These are phyloP conservation scores for Patiria pectinifera DNA, from an alignment of 53 echinoderm and acorn worm genomes.

Conservation along the genomic window DNA sequence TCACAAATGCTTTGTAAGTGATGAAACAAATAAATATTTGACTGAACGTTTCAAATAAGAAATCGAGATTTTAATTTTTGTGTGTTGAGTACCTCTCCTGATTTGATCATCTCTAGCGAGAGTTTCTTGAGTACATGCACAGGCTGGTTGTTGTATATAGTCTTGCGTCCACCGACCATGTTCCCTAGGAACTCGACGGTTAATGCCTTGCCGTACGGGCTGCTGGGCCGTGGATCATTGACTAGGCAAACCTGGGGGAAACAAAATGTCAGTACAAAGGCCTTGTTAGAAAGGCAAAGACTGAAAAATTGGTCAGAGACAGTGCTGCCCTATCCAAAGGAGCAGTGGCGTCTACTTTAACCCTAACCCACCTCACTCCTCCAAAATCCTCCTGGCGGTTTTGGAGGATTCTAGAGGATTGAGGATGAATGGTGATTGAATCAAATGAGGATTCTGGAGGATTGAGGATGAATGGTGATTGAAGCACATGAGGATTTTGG, in stretches of 20 bases:
- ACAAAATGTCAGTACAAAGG: background rate
- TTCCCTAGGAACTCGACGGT: slow-evolving; percentile 93
- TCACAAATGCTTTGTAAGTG: too few species aligned
- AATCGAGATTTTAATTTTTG: background rate
- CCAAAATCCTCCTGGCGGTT: too few species aligned
- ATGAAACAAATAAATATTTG: too few species aligned
- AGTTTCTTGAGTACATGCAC: slow-evolving; percentile 78
- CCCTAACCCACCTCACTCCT: too few species aligned
- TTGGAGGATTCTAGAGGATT: too few species aligned
- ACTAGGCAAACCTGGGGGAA: slow-evolving; percentile 81
- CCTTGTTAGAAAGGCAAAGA: background rate
- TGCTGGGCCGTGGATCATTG: slow-evolving; percentile 91
- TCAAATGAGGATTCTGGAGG: too few species aligned
- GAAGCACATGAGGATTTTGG: too few species aligned
- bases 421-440: too few species aligned
- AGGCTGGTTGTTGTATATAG: slow-evolving; percentile 94
- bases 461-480: too few species aligned
- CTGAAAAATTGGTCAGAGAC: background rate
- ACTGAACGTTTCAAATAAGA: background rate
- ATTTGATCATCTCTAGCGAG: slow-evolving; percentile 78
- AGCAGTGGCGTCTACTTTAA: too few species aligned
- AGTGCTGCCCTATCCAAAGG: too few species aligned
- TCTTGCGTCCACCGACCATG: slow-evolving; percentile 84
- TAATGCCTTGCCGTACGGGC: slow-evolving; percentile 77
- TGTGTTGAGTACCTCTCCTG: slow-evolving; percentile 86